Percentiles rank a stretch among this genome's conserved stretches.
Conservation (phyloP, 2,888 invertebrate genomes). For the Agrotis exclamationis region DNA sequence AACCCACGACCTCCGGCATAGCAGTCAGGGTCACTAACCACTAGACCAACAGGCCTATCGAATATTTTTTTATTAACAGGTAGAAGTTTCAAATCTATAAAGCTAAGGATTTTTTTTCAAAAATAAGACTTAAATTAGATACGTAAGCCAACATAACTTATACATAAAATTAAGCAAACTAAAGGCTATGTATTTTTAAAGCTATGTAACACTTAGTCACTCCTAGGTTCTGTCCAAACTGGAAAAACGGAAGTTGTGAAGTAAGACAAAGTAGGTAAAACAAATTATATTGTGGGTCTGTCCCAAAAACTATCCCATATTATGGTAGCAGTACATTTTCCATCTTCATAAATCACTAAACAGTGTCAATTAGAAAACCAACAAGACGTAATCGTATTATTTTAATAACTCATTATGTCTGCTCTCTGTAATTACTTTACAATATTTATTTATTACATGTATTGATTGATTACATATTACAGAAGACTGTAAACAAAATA, state of each 20-base stretch:
- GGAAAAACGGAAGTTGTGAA: too few relatives aligned
- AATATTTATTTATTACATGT: constrained; percentile 46
- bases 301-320: constrained; percentile 2
- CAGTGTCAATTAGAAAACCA: constrained; percentile 52
- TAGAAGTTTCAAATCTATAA: constrained; percentile 10
- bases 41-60: too few relatives aligned
- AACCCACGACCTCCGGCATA: too few relatives aligned
- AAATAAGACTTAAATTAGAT: background rate
- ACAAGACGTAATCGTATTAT: constrained; percentile 59
- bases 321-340: constrained; percentile 28
- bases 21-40: too few relatives aligned
- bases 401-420: constrained; percentile 66
- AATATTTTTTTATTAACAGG: too few relatives aligned
- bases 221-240: too few relatives aligned
- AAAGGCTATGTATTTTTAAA: too few relatives aligned
- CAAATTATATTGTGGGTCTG: background rate
- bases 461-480: constrained; percentile 45
- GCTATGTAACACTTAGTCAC: too few relatives aligned
- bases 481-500: constrained; percentile 42
- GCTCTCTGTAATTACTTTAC: constrained; percentile 47
- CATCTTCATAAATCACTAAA: constrained; percentile 61
- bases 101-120: too few relatives aligned
- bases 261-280: background rate
- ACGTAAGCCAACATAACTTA: too few relatives aligned
- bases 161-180: too few relatives aligned